Evolutionary conservation across 2,797 vertebrate species (phyloP).

Genomic region (Lateolabrax maculatus): DNA sequence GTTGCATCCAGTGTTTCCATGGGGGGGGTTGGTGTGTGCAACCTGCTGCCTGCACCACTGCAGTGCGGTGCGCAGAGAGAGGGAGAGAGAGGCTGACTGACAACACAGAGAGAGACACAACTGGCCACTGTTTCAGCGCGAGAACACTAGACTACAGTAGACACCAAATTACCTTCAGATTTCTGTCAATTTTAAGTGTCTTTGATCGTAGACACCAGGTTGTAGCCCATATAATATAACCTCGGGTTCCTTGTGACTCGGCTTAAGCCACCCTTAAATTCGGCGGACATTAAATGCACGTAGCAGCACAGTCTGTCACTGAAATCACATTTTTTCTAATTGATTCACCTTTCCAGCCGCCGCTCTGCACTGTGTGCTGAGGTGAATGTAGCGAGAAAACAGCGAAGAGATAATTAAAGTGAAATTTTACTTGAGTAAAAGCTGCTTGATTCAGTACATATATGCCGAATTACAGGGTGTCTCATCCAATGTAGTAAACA

Average conservation of each 20-base stretch:
- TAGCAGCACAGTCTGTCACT: fast-evolving
- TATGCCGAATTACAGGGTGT: not conserved
- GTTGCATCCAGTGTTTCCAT: constrained; percentile 32
- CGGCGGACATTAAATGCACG: not conserved
- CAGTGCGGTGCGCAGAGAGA: constrained; percentile 46
- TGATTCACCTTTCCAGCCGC: not conserved
- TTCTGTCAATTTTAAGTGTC: not conserved
- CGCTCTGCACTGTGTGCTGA: not conserved
- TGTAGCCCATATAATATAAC: fast-evolving
- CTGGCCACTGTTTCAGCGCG: not conserved
- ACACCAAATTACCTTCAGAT: constrained; percentile 24
- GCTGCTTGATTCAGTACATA: not conserved
- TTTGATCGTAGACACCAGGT: no score
- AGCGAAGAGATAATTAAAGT: not conserved
- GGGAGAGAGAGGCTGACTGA: constrained; percentile 20
- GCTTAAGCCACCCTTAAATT: not conserved
- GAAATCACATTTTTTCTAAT: not conserved
- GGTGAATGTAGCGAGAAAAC: not conserved
- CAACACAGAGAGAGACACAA: constrained; percentile 4
- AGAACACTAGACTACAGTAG: not conserved
- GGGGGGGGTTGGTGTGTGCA: constrained; percentile 5
- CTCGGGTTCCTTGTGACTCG: fast-evolving
- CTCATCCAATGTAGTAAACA: not conserved
- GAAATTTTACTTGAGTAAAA: fast-evolving
- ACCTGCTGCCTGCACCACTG: constrained; percentile 36